Conservation (phyloP, 2,113 vertebrate genomes). For the Chloroceryle aenea region DNA sequence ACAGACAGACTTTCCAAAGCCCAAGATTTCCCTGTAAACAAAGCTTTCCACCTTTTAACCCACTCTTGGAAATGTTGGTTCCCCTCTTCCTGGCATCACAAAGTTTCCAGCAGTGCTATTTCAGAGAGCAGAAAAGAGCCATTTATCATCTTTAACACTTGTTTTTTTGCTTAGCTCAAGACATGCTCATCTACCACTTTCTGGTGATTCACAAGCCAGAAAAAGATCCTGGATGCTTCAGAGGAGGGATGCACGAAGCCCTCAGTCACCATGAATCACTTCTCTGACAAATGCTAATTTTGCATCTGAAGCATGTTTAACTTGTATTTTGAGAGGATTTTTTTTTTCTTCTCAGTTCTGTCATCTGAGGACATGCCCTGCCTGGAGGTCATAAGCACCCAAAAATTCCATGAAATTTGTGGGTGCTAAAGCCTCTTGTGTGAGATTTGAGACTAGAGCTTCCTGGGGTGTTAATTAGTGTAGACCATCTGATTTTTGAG, state of each 20-base stretch:
- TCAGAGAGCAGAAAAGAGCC: background rate
- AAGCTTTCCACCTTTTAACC: background rate
- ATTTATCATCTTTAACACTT: background rate
- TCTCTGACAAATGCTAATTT: slow-evolving; percentile 49
- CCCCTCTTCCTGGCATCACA: background rate
- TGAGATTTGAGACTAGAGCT: background rate
- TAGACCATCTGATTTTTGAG: background rate
- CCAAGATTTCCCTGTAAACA: background rate
- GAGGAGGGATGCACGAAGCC: slow-evolving; percentile 23
- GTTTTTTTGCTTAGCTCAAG: slow-evolving; percentile 27
- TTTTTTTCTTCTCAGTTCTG: background rate
- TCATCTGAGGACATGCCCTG: slow-evolving; percentile 4
- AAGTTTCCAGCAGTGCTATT: background rate
- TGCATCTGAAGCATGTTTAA: slow-evolving; percentile 45
- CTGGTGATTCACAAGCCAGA: slow-evolving; percentile 58
- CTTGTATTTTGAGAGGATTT: background rate
- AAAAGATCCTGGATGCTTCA: slow-evolving; percentile 50
- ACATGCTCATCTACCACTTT: slow-evolving; percentile 30
- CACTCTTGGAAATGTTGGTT: background rate
- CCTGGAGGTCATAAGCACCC: slow-evolving; percentile 5
- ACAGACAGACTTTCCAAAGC: background rate
- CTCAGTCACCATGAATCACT: slow-evolving; percentile 58
- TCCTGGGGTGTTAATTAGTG: background rate
- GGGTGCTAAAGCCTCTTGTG: background rate
- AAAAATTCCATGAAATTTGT: slow-evolving; percentile 6